Base-by-base conservation (phyloP, 92 coral and sea anemone species). In the Siderastrea radians region DNA sequence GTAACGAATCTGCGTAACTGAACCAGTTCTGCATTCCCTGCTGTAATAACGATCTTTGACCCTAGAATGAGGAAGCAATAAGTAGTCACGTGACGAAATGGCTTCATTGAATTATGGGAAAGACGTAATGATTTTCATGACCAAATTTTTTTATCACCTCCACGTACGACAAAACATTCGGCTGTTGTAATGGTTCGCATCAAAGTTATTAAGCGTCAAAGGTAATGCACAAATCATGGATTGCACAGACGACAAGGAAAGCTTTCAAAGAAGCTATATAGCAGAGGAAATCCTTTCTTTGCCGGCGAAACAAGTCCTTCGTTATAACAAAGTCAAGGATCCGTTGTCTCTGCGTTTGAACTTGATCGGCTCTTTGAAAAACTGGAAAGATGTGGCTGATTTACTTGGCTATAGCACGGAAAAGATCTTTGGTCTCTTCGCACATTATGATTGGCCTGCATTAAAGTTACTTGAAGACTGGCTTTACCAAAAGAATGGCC, bases 351-450 rank as follows among this genome's bases (percentile, higher is more conserved):
- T 73, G 13, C 81, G 15, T 3, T 3, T 84, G 87, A 84, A 84
- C 48, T 10, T 84, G 79, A 8, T 10, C 44, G 95, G 87, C 14
- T 64, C 95, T 7, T 38, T 92, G 74, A 81, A 7, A 72, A 92
- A 86, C 73, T 92, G 95, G 95, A 75, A 75, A 64, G 57, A 92
- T 68, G 95, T 92, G 14, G 95, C 95, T 48, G 78, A 53, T 44
- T 45, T n/a, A 26, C 83, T 92, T 3, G 85, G 78, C 7, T 92
- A 89, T 59, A 44, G 49, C 16, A 16, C 73, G 1, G 78, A 63
- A 13, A 68, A 69, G 62, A 92, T 92, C 3, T 66, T 15, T 19
- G 95, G 95, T 17, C 66, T 80, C 65, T 92, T 84, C 68, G 80
- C 84, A 6, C 87, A 84, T 62, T 13, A 44, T 44, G 5, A 61